Base-by-base conservation (phyloP, 2,113 vertebrate species). In the Seriola rivoliana region DNA sequence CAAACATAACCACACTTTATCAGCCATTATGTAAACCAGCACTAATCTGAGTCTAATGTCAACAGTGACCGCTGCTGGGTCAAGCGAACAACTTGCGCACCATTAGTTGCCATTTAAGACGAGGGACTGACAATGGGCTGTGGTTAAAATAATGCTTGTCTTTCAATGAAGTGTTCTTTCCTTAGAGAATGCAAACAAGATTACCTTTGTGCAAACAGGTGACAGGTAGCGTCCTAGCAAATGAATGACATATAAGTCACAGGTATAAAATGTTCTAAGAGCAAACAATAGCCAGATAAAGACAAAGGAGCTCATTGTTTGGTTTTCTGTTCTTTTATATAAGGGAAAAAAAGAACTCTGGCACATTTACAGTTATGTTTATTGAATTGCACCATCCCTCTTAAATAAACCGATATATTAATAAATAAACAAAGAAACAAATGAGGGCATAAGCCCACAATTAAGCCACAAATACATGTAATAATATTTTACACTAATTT, bases 1-100 rank as follows among this genome's bases (percentile, higher is more conserved):
- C 85, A 85, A 85, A 92, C 79, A 86, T 62, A 76, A 81, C 50
- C 75, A 75, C 85, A 69, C 66, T 74, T 89, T 93, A 91, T 90
- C 85, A 82, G 79, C 29, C 81, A 83, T 93, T 93, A 90, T 90
- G 84, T 93, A 93, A 93, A 93, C 88, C 66, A 42, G 46, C 59
- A 62, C 82, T 92, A 92, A 93, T 91, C 88, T 88, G 78, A 90
- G 55, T 81, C 67, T 57, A 88, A 82, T 88, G 88, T 93, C 89
- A 92, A 93, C 85, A 90, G 62, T 68, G 82, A 32, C 64, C 52
- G 10, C 75, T 69, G 81, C 64, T 48, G 85, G 90, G 81, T 87
- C 77, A 71, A 80, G 21, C 75, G 2, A 38, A 87, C 62, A 71
- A 55, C 72, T 82, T 73, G 52, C 13, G 2, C 72, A 81, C 77